A percentile compares a stretch with the other conserved stretches of the same genome.
Conservation (phyloP, 2,113 vertebrate species). For the Aegithalos caudatus region DNA sequence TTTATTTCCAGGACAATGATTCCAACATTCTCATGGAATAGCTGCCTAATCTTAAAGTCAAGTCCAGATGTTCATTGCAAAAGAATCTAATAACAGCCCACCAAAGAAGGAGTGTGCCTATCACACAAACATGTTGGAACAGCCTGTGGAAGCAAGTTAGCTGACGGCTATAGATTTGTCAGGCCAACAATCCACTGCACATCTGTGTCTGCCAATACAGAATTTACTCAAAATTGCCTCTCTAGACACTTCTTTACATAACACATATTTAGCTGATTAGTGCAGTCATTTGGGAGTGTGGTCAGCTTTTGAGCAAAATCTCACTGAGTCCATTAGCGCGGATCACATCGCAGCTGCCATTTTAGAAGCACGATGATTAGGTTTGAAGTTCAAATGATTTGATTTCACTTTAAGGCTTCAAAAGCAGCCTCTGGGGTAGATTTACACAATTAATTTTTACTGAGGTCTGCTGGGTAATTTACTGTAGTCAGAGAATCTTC, state of each 20-base stretch:
- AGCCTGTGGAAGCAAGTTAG: background rate
- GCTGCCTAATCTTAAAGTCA: constrained; percentile 7
- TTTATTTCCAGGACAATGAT: background rate
- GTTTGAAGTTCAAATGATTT: constrained; percentile 53
- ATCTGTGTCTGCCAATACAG: constrained; percentile 20
- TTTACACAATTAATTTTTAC: constrained; percentile 52
- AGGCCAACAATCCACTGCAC: constrained; percentile 17
- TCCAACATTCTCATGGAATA: background rate
- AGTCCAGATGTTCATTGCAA: background rate
- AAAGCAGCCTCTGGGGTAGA: constrained; percentile 25
- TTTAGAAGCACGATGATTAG: constrained; percentile 19
- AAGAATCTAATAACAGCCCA: background rate
- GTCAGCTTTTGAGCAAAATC: constrained; percentile 53
- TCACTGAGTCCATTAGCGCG: background rate
- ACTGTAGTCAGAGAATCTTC: constrained; percentile 3
- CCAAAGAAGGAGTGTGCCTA: background rate
- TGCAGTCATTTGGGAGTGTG: constrained; percentile 35
- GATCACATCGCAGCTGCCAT: constrained; percentile 35
- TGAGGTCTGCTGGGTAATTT: constrained; percentile 54
- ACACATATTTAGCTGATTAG: constrained; percentile 61
- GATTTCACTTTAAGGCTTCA: constrained; percentile 53
- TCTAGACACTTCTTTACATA: constrained; percentile 58
- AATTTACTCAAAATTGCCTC: constrained; percentile 49
- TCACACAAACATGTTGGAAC: background rate
- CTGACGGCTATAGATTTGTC: background rate